Evolutionary conservation across 2,888 invertebrate genomes (phyloP).

Genomic region (Chrysomela aeneicollis): DNA sequence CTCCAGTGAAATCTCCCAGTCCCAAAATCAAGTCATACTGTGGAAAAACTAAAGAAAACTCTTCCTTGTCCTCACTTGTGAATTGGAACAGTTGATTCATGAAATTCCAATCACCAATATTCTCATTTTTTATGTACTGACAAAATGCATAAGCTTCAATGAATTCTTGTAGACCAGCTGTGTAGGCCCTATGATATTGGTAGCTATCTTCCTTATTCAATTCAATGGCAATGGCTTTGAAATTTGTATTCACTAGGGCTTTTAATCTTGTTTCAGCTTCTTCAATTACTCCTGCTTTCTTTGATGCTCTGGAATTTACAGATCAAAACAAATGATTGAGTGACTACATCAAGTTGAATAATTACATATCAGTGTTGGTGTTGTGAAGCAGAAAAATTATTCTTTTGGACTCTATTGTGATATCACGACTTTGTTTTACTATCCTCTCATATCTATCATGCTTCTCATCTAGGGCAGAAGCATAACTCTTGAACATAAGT

Average conservation of each 20-base stretch:
- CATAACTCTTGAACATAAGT: slow-evolving; percentile 71
- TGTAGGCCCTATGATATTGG: slow-evolving; percentile 73
- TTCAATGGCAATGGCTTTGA: slow-evolving; percentile 77
- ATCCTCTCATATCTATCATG: slow-evolving; percentile 87
- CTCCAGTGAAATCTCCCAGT: slow-evolving; percentile 87
- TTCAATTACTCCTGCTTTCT: slow-evolving; percentile 64
- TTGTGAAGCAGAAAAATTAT: slow-evolving; percentile 88
- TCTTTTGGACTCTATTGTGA: slow-evolving; percentile 90
- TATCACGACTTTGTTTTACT: slow-evolving; percentile 81
- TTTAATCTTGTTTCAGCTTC: slow-evolving; percentile 75
- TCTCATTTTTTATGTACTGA: slow-evolving; percentile 70
- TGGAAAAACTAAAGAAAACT: slow-evolving; percentile 55
- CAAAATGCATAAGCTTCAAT: slow-evolving; percentile 85
- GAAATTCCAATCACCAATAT: slow-evolving; percentile 67
- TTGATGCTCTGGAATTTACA: slow-evolving; percentile 62
- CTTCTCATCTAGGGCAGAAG: slow-evolving; percentile 73
- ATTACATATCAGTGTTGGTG: slow-evolving; percentile 63
- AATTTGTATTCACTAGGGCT: slow-evolving; percentile 68
- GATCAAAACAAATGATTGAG: slow-evolving; percentile 8
- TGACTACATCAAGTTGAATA: background rate
- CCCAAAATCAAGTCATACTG: slow-evolving; percentile 76
- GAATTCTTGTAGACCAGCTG: slow-evolving; percentile 79
- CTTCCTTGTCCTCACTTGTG: slow-evolving; percentile 38
- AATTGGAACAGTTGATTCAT: slow-evolving; percentile 51
- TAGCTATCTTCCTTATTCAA: slow-evolving; percentile 75